Base-by-base conservation (phyloP, 2,888 invertebrate species). In the Dryobotodes eremita region DNA sequence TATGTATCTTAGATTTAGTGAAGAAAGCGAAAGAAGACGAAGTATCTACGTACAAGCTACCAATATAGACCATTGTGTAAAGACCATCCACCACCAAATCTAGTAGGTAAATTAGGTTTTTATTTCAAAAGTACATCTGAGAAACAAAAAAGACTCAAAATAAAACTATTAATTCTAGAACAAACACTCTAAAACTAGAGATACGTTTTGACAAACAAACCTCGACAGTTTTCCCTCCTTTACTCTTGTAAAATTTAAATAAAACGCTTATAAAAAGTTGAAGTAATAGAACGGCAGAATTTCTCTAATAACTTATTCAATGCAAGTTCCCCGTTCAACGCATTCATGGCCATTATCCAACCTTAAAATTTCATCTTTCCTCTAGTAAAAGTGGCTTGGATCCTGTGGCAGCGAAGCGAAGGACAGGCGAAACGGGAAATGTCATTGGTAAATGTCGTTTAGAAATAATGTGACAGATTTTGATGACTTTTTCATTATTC, bases 251-350 rank as follows among this genome's bases (percentile, higher is more conserved):
- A 79, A 80, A 83, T 79, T 81, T 81, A 81, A 83, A 80, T 86
- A 75, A 84, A 83, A 69, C 66, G 66, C 71, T 71, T 79, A 73
- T 73, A 78, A 80, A 86, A 85, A 88, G 79, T 82, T 80, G 70
- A 70, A 76, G 79, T 82, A 83, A 83, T 89, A 87, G 88, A 89
- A 82, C 68, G 77, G 72, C n/a, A 71, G 77, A 80, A 85, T 81
- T 86, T 75, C 81, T 83, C 82, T 85, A 80, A 90, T 91, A 91
- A 90, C 80, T 90, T 90, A 91, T 91, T 91, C 90, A 91, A 82
- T 88, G 79, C 79, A 80, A 84, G 84, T 85, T 86, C 80, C 53
- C 17, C 86, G 82, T 79, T 88, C 75, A 87, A 82, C 81, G 84
- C 84, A 90, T 89, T 88, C 86, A 77, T 83, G 82, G 80, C 86